Evolutionary conservation across 2,113 vertebrate genomes (phyloP), one percentile per base, ranked within the genome.

Genomic region (Zosterops japonicus): DNA sequence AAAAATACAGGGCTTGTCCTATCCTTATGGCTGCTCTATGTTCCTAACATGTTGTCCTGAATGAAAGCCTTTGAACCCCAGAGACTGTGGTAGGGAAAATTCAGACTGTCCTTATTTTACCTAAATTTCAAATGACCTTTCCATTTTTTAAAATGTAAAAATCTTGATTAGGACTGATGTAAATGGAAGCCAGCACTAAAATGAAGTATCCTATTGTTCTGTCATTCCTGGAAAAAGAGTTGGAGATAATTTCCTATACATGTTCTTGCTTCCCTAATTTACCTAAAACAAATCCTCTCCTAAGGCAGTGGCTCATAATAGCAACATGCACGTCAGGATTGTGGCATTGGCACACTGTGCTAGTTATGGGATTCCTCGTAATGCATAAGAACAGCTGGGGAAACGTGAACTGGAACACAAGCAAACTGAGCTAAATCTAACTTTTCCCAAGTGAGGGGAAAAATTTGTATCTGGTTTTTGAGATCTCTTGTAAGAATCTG

Each of bases 221-320:
- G 27, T 63, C 0, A 0, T 71, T 85, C 49, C 49, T 72, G 53
- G 65, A 84, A 84, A 81, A 81, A 79, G 74, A 56, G 17, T 56
- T 60, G 36, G 57, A 64, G 47, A 56, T 79, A 64, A 68, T 93
- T 67, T 75, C 33, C 41, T 68, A 14, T 61, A 44, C 0, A 0
- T 69, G 41, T 42, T 79, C 75, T 69, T 69, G 7, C 42, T 92
- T 93, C 82, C 42, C 46, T 86, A 92, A 67, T 47, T 94, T 56
- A 83, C 94, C 79, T 92, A 72, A 94, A 94, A 13, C 39, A 70
- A 83, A 24, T 65, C 25, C 5, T 90, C 27, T 95, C 80, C 79
- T 80, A 86, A 86, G 92, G 88, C 71, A 83, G 59, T 61, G 61
- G 75, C 92, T 83, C 27, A 63, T 82, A 95, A 92, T 77, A 93